Evolutionary conservation across 2,113 vertebrate genomes (phyloP), one percentile per base, ranked within the genome.

Genomic region (Rynchops niger): DNA sequence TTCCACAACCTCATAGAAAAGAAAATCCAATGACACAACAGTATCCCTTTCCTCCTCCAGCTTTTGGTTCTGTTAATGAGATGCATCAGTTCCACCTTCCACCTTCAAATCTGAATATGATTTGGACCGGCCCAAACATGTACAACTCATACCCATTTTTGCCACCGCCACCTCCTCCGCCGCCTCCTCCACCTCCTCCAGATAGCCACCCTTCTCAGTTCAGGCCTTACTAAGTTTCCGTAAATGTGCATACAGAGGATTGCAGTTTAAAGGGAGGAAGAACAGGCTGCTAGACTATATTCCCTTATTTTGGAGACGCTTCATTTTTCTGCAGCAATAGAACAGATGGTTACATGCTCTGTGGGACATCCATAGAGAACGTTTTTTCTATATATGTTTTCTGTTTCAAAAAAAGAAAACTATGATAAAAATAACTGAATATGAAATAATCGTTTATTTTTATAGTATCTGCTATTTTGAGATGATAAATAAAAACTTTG

Each of bases 71-170:
- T 49, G 20, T 63, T 76, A 80, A 30, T 36, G 71, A 95, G 2
- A 11, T 97, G 63, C 93, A 88, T 42, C 95, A 62, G 2, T 96
- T 93, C 15, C 67, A 73, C 55, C 96, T 96, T 69, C 89, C 62
- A 0, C 77, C 79, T 82, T 63, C 97, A 43, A 63, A 95, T 63
- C 34, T 82, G 11, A 95, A 86, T 69, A 82, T 97, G 96, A 71
- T 93, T 11, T 98, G 98, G 98, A 42, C 96, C 30, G 85, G 77
- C 20, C 93, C 83, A 3, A 96, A 93, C 12, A 25, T 56, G 15
- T 91, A 97, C 29, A 96, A 86, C 38, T 65, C 95, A 1, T 98
- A 97, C 72, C 70, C 96, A 2, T 86, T 92, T 73, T 11, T 94
- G 11, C 92, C 72, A 0, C 97, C 97, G 0, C 97, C 94, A 1